Percentiles rank a stretch among this genome's conserved stretches.
Evolutionary conservation across 2,888 invertebrate species (phyloP).

Genomic region (Agrenia bidenticulata): DNA sequence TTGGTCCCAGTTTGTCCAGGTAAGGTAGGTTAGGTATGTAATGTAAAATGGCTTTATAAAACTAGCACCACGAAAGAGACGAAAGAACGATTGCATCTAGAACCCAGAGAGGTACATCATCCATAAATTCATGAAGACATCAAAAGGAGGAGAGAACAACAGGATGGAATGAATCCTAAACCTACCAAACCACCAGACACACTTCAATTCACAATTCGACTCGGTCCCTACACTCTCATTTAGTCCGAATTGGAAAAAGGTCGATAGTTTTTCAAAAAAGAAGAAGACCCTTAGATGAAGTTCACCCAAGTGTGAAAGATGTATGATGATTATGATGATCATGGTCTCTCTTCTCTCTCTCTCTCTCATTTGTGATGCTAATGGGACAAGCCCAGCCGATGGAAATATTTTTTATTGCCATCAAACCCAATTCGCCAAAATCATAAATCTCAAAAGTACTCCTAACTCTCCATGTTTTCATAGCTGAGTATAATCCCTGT

Average conservation of each 20-base stretch:
- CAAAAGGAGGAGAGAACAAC: conserved; percentile 11
- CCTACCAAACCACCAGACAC: conserved; percentile 8
- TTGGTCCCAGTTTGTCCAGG: too few relatives aligned
- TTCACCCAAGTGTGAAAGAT: conserved; percentile 20
- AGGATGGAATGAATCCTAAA: conserved; percentile 10
- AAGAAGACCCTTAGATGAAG: conserved; percentile 15
- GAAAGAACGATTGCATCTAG: background rate
- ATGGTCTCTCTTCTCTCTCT: conserved; percentile 2
- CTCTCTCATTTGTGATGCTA: conserved; percentile 21
- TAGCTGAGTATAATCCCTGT: too few relatives aligned
- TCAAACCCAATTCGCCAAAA: conserved; percentile 6
- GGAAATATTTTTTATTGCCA: conserved; percentile 5
- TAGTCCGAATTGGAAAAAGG: background rate
- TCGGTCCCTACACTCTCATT: conserved; percentile 11
- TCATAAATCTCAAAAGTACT: background rate
- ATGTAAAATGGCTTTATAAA: background rate
- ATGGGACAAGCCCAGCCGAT: conserved; percentile 8
- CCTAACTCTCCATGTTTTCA: too few relatives aligned
- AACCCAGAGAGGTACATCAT: conserved; percentile 4
- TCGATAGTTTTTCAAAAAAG: background rate
- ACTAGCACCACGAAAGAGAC: background rate
- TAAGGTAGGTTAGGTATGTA: too few relatives aligned
- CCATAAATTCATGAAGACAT: conserved; percentile 21
- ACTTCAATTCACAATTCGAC: conserved; percentile 20
- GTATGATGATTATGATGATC: conserved; percentile 22